These are phyloP conservation scores for Perca schrenkii DNA, from an alignment of 2,113 vertebrate species.

Conservation along the genomic window DNA sequence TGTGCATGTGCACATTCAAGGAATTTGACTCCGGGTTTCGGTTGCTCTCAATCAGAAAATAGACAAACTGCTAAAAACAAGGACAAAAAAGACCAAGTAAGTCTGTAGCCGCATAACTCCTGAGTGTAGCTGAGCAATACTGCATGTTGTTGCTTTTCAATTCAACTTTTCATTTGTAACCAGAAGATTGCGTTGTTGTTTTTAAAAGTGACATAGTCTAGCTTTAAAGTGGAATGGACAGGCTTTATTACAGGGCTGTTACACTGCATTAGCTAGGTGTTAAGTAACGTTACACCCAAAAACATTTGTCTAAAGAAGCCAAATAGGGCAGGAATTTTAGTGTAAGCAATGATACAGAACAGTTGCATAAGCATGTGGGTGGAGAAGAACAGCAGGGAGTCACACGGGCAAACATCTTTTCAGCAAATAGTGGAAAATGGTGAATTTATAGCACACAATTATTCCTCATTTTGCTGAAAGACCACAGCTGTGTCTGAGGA, in stretches of 20 bases:
- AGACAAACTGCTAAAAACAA: background rate
- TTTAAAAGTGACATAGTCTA: background rate
- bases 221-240: background rate
- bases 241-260: background rate
- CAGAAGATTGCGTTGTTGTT: background rate
- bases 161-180: background rate
- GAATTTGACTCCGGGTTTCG: background rate
- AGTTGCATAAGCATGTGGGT: slow-evolving; percentile 62
- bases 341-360: slow-evolving; percentile 29
- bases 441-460: background rate
- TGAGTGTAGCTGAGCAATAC: background rate
- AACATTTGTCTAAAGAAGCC: background rate
- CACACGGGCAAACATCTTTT: background rate
- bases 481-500: background rate
- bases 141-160: background rate
- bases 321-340: slow-evolving; percentile 13
- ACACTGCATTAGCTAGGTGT: background rate
- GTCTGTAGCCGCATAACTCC: background rate
- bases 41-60: background rate
- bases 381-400: slow-evolving; percentile 24
- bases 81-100: background rate
- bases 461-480: background rate
- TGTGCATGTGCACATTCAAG: background rate
- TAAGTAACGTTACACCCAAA: background rate
- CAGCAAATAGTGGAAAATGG: background rate